Evolutionary conservation across 2,113 vertebrate genomes (phyloP).

Genomic region (Redunca redunca): DNA sequence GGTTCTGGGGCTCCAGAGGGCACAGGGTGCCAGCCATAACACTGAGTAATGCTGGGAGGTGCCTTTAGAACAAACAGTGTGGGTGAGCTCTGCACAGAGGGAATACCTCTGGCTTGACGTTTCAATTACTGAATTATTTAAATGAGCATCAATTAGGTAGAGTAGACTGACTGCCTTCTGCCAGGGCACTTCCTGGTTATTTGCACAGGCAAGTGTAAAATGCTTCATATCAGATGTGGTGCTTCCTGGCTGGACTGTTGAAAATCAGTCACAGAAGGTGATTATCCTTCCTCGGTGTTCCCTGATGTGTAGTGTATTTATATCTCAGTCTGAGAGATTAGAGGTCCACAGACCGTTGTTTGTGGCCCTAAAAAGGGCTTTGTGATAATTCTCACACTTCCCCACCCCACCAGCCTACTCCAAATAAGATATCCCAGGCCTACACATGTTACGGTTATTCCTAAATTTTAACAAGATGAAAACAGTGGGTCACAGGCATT

Average conservation of each 20-base stretch:
- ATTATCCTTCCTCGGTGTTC: not conserved
- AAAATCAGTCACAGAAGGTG: not conserved
- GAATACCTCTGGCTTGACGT: slow-evolving; percentile 70
- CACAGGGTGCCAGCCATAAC: slow-evolving; percentile 59
- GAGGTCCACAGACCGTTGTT: not conserved
- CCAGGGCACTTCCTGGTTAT: slow-evolving; percentile 56
- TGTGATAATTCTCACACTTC: not conserved
- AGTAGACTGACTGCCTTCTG: slow-evolving; percentile 56
- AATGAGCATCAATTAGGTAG: slow-evolving; percentile 57
- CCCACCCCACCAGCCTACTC: too few species aligned
- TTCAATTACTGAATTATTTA: slow-evolving; percentile 73
- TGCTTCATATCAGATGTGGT: not conserved
- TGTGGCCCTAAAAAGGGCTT: not conserved
- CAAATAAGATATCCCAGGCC: slow-evolving; percentile 16
- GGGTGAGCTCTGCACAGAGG: slow-evolving; percentile 50
- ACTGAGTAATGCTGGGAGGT: slow-evolving; percentile 63
- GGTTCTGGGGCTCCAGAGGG: slow-evolving; percentile 16
- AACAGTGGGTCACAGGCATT: slow-evolving; percentile 47
- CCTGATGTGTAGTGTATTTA: not conserved
- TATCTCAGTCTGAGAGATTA: not conserved
- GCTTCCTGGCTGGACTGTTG: not conserved
- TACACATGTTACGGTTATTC: slow-evolving; percentile 3
- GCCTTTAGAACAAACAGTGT: slow-evolving; percentile 61
- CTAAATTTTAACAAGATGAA: slow-evolving; percentile 38
- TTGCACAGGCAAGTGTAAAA: slow-evolving; percentile 32